phyloP scores from a whole-genome alignment of 2,888 invertebrate genomes.

The Apamea anceps region DNA sequence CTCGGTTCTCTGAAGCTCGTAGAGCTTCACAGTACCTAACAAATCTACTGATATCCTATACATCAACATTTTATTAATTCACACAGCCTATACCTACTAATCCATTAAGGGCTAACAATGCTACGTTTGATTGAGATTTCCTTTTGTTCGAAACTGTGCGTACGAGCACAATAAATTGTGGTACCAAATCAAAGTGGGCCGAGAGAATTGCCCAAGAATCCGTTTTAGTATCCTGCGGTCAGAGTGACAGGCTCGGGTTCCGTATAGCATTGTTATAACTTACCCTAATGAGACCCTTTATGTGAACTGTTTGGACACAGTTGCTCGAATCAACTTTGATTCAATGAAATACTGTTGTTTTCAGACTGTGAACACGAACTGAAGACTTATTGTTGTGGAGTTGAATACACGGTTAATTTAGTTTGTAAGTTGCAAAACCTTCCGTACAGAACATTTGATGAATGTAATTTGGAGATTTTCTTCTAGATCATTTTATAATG shows the following conservation, averaged over 20 bases:
- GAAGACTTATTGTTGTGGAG: conserved; percentile 21
- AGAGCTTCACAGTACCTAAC: not conserved
- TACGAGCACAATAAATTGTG: conserved; percentile 68
- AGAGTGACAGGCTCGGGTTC: conserved; percentile 70
- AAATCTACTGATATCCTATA: not conserved
- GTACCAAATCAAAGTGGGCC: conserved; percentile 72
- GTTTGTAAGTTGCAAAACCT: not conserved
- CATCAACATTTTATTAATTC: conserved; percentile 46
- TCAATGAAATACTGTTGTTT: conserved; percentile 52
- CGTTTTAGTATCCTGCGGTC: conserved; percentile 73
- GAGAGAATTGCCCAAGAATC: conserved; percentile 73
- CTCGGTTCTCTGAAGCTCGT: no score
- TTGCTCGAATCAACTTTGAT: conserved; percentile 61
- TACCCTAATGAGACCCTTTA: conserved; percentile 69
- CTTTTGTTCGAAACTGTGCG: conserved; percentile 60
- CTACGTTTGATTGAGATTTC: conserved; percentile 53
- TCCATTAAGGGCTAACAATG: conserved; percentile 58
- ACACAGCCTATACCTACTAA: conserved; percentile 44
- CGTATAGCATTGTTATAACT: conserved; percentile 73
- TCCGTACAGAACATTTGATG: not conserved
- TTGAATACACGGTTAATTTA: not conserved
- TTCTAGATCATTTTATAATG: not conserved
- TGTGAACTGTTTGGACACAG: conserved; percentile 59
- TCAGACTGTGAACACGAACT: conserved; percentile 7
- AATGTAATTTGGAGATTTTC: not conserved